Base-by-base conservation (phyloP, 2,888 invertebrate species). In the Seira musarum region DNA sequence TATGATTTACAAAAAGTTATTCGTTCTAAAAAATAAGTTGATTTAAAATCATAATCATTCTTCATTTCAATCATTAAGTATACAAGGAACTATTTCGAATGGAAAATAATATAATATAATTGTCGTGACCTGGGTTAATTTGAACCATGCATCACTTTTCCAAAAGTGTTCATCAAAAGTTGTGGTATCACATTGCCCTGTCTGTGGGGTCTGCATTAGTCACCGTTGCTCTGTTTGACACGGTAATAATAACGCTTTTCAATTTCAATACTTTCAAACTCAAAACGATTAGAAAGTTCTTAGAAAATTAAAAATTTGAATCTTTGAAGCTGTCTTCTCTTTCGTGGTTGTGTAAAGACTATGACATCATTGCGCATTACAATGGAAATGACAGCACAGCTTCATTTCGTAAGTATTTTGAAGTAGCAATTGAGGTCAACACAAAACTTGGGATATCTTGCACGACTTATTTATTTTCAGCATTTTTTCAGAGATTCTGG, bases 91-190 rank as follows among this genome's bases (percentile, higher is more conserved):
- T n/a, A n/a, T n/a, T n/a, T n/a, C n/a, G n/a, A n/a, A n/a, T n/a
- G n/a, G n/a, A n/a, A n/a, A n/a, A n/a, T n/a, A n/a, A n/a, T n/a
- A n/a, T n/a, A n/a, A n/a, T n/a, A n/a, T n/a, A n/a, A n/a, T n/a
- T n/a, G n/a, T n/a, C n/a, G n/a, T n/a, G n/a, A n/a, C n/a, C n/a
- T n/a, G n/a, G n/a, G n/a, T n/a, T n/a, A n/a, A n/a, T n/a, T n/a
- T n/a, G n/a, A n/a, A 46, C 17, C 22, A 82, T 82, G 82, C 76
- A 80, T 65, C 82, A 82, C 67, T 82, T 82, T 68, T 53, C 82
- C 6, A 82, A 82, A n/a, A 17, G 63, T 25, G 40, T 80, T 10
- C 63, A 79, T 46, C 71, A 71, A 69, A 79, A 73, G 21, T 35
- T 82, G 22, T 82, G 82, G 82, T 82, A 76, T 24, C 82, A 82